Base-by-base conservation (phyloP, 2,113 vertebrate species). In the Tetrao urogallus region DNA sequence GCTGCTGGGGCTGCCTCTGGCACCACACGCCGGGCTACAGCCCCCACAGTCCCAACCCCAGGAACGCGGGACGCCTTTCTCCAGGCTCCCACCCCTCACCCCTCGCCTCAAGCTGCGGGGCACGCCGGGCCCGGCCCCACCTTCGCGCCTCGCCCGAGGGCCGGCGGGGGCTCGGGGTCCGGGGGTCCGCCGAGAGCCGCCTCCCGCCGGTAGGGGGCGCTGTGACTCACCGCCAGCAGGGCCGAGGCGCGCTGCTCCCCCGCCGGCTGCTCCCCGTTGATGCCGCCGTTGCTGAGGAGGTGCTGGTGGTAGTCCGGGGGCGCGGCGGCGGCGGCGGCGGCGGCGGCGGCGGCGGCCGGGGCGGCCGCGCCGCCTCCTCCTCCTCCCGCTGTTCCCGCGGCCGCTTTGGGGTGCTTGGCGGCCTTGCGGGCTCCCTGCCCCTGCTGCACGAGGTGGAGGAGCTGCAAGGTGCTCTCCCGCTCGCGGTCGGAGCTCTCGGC, bases 361-460 rank as follows among this genome's bases (percentile, higher is more conserved):
- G 91, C 1, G 85, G 47, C 20, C 76, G 83, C n/a, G 63, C 80
- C 36, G 88, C 57, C 57, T 60, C 57, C 57, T 34, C 57, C 57
- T n/a, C 19, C 54, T 57, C 54, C 54, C 54, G 45, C 19, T 69
- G 82, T 30, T 65, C 80, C 36, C 90, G 96, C 94, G 16, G 98
- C 54, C 94, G 88, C 97, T 88, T 98, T 98, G 95, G 95, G 66
- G 89, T 98, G 98, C 54, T 99, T 99, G 75, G 94, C 73, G 34
- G 96, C 69, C 93, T 98, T 99, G 32, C 98, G 96, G 15, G 95
- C 93, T 40, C 98, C 98, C 6, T 98, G 97, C 47, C 99, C 99
- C 42, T 99, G 99, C 70, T 99, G 99, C 58, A 99, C 99, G 10
- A 99, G 98, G 97, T 98, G 98, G 83, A 99, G 98, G 36, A 99